Evolutionary conservation across 2,888 invertebrate genomes (phyloP), one percentile per base, ranked within the genome.

Genomic region (Balanococcus diminutus): DNA sequence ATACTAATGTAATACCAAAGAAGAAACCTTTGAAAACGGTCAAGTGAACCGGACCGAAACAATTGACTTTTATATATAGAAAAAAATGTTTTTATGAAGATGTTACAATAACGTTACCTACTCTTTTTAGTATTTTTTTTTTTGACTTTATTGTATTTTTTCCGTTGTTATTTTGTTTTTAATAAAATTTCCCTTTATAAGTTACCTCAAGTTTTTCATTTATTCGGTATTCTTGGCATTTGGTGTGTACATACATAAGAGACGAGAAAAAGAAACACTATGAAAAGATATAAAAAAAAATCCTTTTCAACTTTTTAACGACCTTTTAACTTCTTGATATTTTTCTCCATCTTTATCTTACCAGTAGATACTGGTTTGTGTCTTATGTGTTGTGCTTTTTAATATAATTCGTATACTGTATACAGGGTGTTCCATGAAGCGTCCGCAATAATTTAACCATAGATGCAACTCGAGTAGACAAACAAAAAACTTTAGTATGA

Each of bases 21-120:
- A 67, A n/a, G 28, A 67, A 67, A 67, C 61, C 61, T 67, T 67
- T 67, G 61, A 67, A 67, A 67, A 67, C 61, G 61, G 61, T 67
- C 61, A 67, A 75, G 75, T 75, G 75, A 75, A 75, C 75, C 75
- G 75, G 75, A 75, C 75, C 75, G 75, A 75, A 75, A 75, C 75
- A 32, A 75, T 75, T 75, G 75, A 75, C 75, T 75, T 75, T 75
- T 75, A 75, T 31, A 4, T 8, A 75, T 51, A 19, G 51, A 75
- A 75, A 75, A 61, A 32, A 32, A 19, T 32, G n/a, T 75, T 75
- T 75, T 75, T 75, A 75, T 32, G 75, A 75, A 75, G 75, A 75
- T 32, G 75, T 36, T 75, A 75, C 32, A 75, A 28, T 67, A 67
- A 22, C 61, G 61, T 5, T 67, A 67, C 61, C 25, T 67, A 51